Conservation (phyloP, 1,140 invertebrate genomes). For the Epicauta chinensis region DNA sequence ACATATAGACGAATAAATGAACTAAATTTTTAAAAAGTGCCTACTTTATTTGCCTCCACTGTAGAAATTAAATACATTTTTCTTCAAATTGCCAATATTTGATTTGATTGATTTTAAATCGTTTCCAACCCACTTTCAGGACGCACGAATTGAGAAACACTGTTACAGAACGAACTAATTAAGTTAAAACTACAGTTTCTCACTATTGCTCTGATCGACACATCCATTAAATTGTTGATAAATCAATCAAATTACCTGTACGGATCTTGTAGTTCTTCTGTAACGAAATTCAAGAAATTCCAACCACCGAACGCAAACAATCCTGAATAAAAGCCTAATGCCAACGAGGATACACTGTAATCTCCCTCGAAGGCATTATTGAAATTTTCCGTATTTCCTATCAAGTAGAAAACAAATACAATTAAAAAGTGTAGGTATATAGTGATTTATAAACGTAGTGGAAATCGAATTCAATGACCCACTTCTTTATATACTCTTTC, state of each 20-base stretch:
- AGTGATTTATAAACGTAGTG: too few relatives aligned
- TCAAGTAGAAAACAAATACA: slow-evolving; percentile 24
- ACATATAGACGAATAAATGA: too few relatives aligned
- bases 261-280: slow-evolving; percentile 88
- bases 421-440: background rate
- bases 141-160: too few relatives aligned
- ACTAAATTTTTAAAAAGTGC: too few relatives aligned
- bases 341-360: slow-evolving; percentile 54
- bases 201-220: too few relatives aligned
- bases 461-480: background rate
- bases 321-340: slow-evolving; percentile 88
- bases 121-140: too few relatives aligned
- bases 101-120: too few relatives aligned
- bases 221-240: background rate
- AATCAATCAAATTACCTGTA: slow-evolving; percentile 58
- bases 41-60: too few relatives aligned
- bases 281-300: slow-evolving; percentile 92
- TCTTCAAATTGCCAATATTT: too few relatives aligned
- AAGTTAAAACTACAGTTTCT: too few relatives aligned
- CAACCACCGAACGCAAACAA: slow-evolving; percentile 96
- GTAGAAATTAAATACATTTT: too few relatives aligned
- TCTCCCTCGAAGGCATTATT: slow-evolving; percentile 63
- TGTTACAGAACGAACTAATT: too few relatives aligned
- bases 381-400: slow-evolving; percentile 68
- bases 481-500: background rate